Percentiles rank a stretch among this genome's conserved stretches.
Evolutionary conservation across 30 jellyfish, hydroid and myxozoan genomes (phyloP).

Genomic region (Hydra vulgaris): DNA sequence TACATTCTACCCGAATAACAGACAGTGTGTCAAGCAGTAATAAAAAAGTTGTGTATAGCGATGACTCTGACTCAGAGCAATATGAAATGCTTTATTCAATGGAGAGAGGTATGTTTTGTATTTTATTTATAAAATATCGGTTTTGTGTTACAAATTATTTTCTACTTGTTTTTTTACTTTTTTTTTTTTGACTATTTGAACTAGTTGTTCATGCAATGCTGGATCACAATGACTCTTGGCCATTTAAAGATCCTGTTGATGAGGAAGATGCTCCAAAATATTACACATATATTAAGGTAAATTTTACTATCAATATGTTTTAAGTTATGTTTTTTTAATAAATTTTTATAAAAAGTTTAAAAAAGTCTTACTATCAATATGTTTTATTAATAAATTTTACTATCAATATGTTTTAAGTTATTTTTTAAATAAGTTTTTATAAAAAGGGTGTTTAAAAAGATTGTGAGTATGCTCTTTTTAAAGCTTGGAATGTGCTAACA

Average conservation of each 20-base stretch:
- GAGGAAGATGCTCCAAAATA: constrained; percentile 93
- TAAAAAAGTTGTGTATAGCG: not conserved
- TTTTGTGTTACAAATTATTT: too few species aligned
- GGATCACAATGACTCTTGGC: constrained; percentile 92
- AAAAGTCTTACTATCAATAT: too few species aligned
- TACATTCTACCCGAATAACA: constrained; percentile 1
- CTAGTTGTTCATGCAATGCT: constrained; percentile 63
- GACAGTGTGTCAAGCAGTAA: not conserved
- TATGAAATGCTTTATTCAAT: constrained; percentile 56
- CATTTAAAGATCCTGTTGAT: constrained; percentile 81
- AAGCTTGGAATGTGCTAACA: too few species aligned
- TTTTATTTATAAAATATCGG: not conserved
- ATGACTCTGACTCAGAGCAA: constrained; percentile 43
- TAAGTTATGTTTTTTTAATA: too few species aligned
- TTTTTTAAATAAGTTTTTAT: too few species aligned
- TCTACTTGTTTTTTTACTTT: not conserved
- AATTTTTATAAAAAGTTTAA: too few species aligned
- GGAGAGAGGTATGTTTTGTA: constrained; percentile 47
- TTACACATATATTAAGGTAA: constrained; percentile 59
- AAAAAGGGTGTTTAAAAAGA: too few species aligned
- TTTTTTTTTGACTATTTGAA: not conserved
- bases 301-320: not conserved
- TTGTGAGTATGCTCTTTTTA: too few species aligned
- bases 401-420: too few species aligned
- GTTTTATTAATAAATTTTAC: constrained; percentile 2